A percentile compares a stretch with the other conserved stretches of the same genome.
Conservation (phyloP, 2,797 vertebrate genomes). For the Spinibarbus caldwelli region DNA sequence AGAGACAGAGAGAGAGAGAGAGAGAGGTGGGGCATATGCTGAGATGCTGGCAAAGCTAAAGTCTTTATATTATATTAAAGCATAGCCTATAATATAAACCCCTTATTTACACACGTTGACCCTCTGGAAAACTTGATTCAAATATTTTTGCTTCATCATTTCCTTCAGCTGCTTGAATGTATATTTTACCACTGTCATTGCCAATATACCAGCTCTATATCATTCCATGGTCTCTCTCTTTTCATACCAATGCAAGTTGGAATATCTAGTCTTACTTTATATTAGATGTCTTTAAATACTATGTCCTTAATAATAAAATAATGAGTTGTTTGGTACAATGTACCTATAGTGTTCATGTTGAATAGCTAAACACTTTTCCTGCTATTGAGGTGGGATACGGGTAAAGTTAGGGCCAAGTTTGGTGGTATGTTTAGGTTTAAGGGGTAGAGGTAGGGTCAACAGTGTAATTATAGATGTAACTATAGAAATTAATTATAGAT, state of each 20-base stretch:
- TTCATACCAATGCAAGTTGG: not conserved
- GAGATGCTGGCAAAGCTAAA: not conserved
- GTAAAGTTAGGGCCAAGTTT: too few species aligned
- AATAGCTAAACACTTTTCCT: too few species aligned
- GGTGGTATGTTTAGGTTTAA: too few species aligned
- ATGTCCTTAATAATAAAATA: too few species aligned
- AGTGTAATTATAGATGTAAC: too few species aligned
- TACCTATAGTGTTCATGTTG: too few species aligned
- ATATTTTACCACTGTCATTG: not conserved
- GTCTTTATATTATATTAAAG: not conserved
- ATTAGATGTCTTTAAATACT: too few species aligned
- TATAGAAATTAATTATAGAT: too few species aligned
- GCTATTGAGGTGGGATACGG: too few species aligned
- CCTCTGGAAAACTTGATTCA: not conserved
- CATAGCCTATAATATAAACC: not conserved
- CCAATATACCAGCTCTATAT: not conserved
- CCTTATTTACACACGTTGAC: not conserved
- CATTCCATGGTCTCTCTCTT: not conserved
- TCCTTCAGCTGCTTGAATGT: not conserved
- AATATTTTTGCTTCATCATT: not conserved
- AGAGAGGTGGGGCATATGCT: too few species aligned
- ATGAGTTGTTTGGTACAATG: too few species aligned
- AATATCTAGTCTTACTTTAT: not conserved
- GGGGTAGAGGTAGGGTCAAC: too few species aligned
- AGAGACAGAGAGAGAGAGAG: not conserved